Evolutionary conservation across 2,888 invertebrate genomes (phyloP).

Genomic region (Eupithecia subumbrata): DNA sequence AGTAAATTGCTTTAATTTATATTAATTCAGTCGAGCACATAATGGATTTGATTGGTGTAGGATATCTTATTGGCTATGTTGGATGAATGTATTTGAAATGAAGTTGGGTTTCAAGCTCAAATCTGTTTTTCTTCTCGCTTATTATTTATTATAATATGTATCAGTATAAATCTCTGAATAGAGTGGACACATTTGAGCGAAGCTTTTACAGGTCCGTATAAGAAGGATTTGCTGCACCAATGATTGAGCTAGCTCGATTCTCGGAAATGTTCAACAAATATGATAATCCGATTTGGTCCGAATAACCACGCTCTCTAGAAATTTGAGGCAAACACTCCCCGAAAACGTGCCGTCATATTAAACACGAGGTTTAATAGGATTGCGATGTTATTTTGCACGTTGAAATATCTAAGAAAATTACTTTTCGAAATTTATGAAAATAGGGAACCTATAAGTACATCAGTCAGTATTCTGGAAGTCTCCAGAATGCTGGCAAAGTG

Average conservation of each 20-base stretch:
- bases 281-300: conserved; percentile 13
- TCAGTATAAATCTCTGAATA: background rate
- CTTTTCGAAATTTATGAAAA: background rate
- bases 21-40: background rate
- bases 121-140: background rate
- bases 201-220: background rate
- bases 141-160: background rate
- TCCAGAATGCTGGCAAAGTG: background rate
- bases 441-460: background rate
- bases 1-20: background rate
- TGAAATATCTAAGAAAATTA: background rate
- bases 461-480: background rate
- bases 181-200: background rate
- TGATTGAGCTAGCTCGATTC: conserved; percentile 4
- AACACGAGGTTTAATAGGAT: conserved; percentile 13
- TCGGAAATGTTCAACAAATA: conserved; percentile 15
- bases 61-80: background rate
- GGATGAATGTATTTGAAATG: background rate
- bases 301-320: conserved; percentile 10
- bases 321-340: conserved; percentile 10
- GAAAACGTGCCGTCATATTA: conserved; percentile 8
- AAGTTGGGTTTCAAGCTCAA: background rate
- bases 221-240: conserved; percentile 10
- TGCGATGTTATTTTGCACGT: conserved; percentile 8
- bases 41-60: background rate